phyloP scores from a whole-genome alignment of 2,797 vertebrate species.

The Melanotaenia maccullochi region DNA sequence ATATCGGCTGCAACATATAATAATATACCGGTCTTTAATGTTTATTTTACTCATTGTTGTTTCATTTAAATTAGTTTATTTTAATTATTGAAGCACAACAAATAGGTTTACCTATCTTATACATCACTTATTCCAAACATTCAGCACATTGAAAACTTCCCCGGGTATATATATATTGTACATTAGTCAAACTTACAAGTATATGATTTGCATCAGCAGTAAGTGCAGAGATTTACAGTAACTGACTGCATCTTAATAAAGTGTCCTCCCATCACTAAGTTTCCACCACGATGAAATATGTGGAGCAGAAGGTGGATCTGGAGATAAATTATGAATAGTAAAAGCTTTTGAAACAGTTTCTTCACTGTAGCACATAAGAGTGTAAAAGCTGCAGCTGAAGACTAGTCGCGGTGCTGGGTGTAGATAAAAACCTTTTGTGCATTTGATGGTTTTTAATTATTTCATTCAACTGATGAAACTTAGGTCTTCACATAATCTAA shows the following conservation, averaged over 20 bases:
- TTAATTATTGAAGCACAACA: neutral
- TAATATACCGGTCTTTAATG: neutral
- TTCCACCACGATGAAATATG: neutral
- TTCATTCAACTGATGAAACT: neutral
- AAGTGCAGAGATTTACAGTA: neutral
- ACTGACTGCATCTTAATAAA: neutral
- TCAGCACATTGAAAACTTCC: neutral
- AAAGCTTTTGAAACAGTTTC: constrained; percentile 4
- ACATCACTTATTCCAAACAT: neutral
- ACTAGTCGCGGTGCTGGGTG: neutral
- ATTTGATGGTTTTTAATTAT: constrained; percentile 11
- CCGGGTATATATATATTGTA: neutral
- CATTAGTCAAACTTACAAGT: neutral
- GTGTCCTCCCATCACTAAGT: neutral
- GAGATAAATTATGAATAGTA: neutral
- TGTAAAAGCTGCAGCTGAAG: constrained; percentile 1
- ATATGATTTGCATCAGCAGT: neutral
- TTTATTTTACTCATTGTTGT: neutral
- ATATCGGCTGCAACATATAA: neutral
- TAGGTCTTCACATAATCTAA: neutral
- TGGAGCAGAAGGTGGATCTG: neutral
- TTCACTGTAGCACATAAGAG: neutral
- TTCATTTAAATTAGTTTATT: neutral
- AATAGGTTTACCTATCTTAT: neutral
- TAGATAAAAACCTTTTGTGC: neutral